A percentile compares a stretch with the other conserved stretches of the same genome.
phyloP scores from a whole-genome alignment of 2,797 vertebrate species.

The Sebastes oblongus region DNA sequence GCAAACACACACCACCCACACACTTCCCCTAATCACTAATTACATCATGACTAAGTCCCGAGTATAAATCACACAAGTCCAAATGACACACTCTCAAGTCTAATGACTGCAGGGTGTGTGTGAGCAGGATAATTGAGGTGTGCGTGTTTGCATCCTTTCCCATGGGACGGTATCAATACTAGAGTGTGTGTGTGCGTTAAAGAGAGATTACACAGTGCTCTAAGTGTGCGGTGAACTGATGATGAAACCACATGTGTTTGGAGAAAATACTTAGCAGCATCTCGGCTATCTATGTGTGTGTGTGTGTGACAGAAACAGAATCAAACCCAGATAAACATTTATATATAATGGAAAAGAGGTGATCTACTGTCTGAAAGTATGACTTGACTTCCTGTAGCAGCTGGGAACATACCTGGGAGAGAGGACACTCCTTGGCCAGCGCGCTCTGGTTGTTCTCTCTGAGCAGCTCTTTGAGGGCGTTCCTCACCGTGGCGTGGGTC shows the following conservation, averaged over 20 bases:
- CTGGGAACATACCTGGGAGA: conserved; percentile 88
- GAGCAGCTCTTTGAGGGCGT: conserved; percentile 95
- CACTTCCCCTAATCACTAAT: conserved; percentile 76
- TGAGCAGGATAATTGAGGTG: conserved; percentile 66
- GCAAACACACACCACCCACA: conserved; percentile 67
- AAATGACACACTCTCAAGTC: conserved; percentile 66
- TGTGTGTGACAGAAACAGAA: neutral
- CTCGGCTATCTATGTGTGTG: conserved; percentile 3
- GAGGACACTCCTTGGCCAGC: conserved; percentile 96
- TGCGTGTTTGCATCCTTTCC: conserved; percentile 64
- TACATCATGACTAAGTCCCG: conserved; percentile 69
- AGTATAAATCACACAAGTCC: conserved; percentile 64
- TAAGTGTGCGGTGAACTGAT: conserved; percentile 53
- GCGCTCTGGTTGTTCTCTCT: conserved; percentile 96
- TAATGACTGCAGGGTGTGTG: conserved; percentile 72
- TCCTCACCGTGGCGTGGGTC: conserved; percentile 96
- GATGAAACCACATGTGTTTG: conserved; percentile 58
- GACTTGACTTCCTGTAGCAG: neutral
- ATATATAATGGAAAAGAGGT: neutral
- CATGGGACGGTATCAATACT: conserved; percentile 61
- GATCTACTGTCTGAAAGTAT: neutral
- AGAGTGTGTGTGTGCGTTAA: neutral
- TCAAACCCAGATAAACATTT: neutral
- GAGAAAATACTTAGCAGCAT: conserved; percentile 39
- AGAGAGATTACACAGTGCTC: conserved; percentile 44